Evolutionary conservation across 2,797 vertebrate genomes (phyloP), one percentile per base, ranked within the genome.

Genomic region (Malurus splendens): DNA sequence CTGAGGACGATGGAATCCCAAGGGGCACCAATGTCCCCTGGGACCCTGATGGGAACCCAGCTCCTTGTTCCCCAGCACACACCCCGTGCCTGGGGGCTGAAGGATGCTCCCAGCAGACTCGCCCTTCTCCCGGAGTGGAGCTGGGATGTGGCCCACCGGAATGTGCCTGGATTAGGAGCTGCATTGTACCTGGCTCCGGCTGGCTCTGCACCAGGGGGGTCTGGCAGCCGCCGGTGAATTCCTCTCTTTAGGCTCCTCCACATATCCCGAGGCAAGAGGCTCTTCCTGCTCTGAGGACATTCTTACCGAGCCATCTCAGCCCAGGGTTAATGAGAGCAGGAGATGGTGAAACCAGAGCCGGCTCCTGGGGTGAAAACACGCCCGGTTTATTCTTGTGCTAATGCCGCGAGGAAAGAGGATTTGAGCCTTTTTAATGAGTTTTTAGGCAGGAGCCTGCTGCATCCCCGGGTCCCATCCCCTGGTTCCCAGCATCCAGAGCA

Each of bases 331-430:
- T 54, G 82, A 66, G 39, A 50, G 52, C 84, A 38, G 87, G 85
- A 77, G 73, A 55, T 30, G 82, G 48, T 90, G 92, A 95, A 94
- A 95, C 89, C 62, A 80, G 89, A 95, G 89, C 54, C 0, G 6
- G 73, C 45, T 87, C 80, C 50, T 52, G 8, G 79, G 75, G 50
- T 60, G 89, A 92, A 94, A 93, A 92, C 47, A 67, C 39, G 47
- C 84, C 41, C 56, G 19, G 80, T 90, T 93, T 87, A 90, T 93
- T 80, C 84, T 91, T 64, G 86, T 91, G 90, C 87, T 94, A 87
- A 94, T 89, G 65, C 90, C 25, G 10, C 1, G 2, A 85, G 68
- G 74, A 86, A 92, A 80, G 54, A 87, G 42, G 84, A 89, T 55
- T 55, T 88, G 48, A 80, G 68, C n/a, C 33, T 71, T 84, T 88